phyloP scores from a whole-genome alignment of 1,140 invertebrate genomes.

The Pseudomyrmex concolor region DNA sequence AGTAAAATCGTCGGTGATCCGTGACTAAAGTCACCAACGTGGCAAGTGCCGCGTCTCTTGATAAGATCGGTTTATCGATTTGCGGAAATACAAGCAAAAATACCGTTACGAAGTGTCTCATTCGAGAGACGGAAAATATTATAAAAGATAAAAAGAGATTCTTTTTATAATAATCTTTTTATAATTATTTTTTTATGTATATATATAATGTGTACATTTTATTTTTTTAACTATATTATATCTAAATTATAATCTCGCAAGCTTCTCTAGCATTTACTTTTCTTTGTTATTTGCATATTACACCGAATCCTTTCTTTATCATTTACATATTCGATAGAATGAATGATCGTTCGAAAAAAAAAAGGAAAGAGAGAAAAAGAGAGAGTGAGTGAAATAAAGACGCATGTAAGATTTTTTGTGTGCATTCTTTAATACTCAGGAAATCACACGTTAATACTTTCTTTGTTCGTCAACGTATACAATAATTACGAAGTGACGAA shows the following conservation, averaged over 20 bases:
- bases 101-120: not conserved
- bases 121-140: too few species aligned
- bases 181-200: too few species aligned
- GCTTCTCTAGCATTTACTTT: not conserved
- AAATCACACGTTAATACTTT: not conserved
- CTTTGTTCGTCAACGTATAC: not conserved
- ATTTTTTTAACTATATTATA: too few species aligned
- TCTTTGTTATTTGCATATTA: constrained; percentile 8
- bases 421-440: not conserved
- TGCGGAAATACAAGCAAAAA: not conserved
- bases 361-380: not conserved
- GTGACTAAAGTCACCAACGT: not conserved
- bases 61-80: too few species aligned
- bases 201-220: too few species aligned
- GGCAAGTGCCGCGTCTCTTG: not conserved
- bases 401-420: not conserved
- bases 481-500: constrained; percentile 39
- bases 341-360: not conserved
- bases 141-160: too few species aligned
- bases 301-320: not conserved
- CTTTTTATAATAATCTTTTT: too few species aligned
- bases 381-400: not conserved
- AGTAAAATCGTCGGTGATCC: constrained; percentile 20
- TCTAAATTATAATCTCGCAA: not conserved
- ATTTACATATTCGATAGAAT: constrained; percentile 11